phyloP scores from a whole-genome alignment of 2,113 vertebrate genomes.

The Turnix velox region DNA sequence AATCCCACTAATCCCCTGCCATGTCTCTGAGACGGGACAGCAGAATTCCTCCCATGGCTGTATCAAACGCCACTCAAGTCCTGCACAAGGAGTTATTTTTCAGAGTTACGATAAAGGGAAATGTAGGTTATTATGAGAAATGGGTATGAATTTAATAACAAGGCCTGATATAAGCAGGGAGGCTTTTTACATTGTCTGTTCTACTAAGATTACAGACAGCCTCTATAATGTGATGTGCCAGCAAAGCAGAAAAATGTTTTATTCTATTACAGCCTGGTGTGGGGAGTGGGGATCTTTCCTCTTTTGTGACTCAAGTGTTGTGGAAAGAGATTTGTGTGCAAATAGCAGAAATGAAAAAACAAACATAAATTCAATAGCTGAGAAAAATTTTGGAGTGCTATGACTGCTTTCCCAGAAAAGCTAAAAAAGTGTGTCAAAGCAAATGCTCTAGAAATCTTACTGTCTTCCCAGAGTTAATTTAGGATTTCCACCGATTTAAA shows the following conservation, averaged over 20 bases:
- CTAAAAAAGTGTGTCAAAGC: not conserved
- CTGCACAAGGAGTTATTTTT: slow-evolving; percentile 36
- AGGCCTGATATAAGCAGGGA: slow-evolving; percentile 58
- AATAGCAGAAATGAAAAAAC: slow-evolving; percentile 47
- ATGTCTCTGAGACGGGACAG: not conserved
- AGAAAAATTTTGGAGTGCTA: slow-evolving; percentile 1
- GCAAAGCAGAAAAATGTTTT: slow-evolving; percentile 57
- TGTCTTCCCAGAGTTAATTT: not conserved
- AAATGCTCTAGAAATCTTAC: not conserved
- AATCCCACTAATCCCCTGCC: slow-evolving; percentile 51
- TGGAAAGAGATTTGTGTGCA: slow-evolving; percentile 50
- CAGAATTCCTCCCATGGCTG: slow-evolving; percentile 29
- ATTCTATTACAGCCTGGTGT: slow-evolving; percentile 26
- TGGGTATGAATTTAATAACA: slow-evolving; percentile 67
- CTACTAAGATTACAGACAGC: slow-evolving; percentile 53
- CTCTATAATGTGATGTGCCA: slow-evolving; percentile 55
- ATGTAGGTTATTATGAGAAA: slow-evolving; percentile 64
- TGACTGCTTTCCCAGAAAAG: not conserved
- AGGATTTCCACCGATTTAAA: not conserved
- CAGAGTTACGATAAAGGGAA: slow-evolving; percentile 34
- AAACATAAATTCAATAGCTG: slow-evolving; percentile 41
- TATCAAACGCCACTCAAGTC: slow-evolving; percentile 50
- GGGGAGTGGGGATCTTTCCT: slow-evolving; percentile 22
- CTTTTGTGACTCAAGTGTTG: slow-evolving; percentile 19
- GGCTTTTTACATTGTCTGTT: slow-evolving; percentile 64